Base-by-base conservation (phyloP, 2,797 vertebrate species). In the Argyrosomus regius region DNA sequence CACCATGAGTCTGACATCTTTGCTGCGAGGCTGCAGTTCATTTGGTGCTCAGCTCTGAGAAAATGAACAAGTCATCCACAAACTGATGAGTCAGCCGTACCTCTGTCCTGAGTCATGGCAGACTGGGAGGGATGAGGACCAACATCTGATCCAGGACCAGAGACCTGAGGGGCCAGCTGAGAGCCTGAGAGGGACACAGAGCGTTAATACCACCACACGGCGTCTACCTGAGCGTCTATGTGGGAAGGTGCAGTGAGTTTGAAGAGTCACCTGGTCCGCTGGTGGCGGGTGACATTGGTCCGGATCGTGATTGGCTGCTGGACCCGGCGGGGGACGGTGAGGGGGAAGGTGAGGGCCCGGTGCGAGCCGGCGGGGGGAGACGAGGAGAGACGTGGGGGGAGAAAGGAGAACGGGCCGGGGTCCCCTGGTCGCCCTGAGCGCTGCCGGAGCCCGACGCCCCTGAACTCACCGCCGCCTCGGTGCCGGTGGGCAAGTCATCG, bases 401-500 rank as follows among this genome's bases (percentile, higher is more conserved):
- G 93, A 98, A 98, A 0, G 97, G 97, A 6, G 97, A 98, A 86
- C 96, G 97, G 8, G 96, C 96, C 0, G 97, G 97, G 83, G 97
- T 97, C 89, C 97, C 97, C 90, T 97, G 97, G 75, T 98, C 97
- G 13, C 97, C 97, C 69, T 97, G 97, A 89, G 96, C 95, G 91
- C 97, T 97, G 0, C 97, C 95, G n/a, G 97, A 97, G 74, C 96
- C 97, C 0, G 96, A 97, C 48, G 96, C 96, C 0, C 97, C 97
- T 26, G 97, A 98, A 93, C 96, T 97, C 90, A 97, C 84, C 1
- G 95, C 95, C 5, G 96, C 97, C 93, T 99, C 98, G 0, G 97
- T 97, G 88, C 97, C 97, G 0, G 97, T 98, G 75, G 97, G 98
- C 78, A 98, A 93, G 91, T 98, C 98, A 0, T 98, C 98, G 58